A percentile compares a stretch with the other conserved stretches of the same genome.
phyloP scores from a whole-genome alignment of 2,797 vertebrate genomes.

The Etheostoma nigrum region DNA sequence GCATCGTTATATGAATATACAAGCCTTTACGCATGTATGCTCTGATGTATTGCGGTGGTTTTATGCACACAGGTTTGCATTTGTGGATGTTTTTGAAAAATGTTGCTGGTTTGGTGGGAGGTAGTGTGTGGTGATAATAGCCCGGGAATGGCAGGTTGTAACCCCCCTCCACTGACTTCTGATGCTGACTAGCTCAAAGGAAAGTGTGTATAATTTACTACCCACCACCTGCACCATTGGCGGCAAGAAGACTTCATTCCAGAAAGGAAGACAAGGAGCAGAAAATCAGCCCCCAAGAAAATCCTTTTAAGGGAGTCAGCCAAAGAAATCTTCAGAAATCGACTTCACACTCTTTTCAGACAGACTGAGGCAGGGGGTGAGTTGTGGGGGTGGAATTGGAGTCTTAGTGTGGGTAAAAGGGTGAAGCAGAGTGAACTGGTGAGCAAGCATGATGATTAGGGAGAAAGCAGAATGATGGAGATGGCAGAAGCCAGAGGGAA shows the following conservation, averaged over 20 bases:
- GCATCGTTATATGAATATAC: constrained; percentile 33
- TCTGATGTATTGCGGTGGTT: constrained; percentile 24
- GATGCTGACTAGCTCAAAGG: constrained; percentile 69
- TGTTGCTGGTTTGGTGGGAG: constrained; percentile 29
- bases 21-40: constrained; percentile 19
- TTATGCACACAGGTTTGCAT: constrained; percentile 23
- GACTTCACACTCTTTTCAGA: constrained; percentile 51
- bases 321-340: constrained; percentile 41
- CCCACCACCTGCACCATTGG: constrained; percentile 80
- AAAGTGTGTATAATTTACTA: constrained; percentile 81
- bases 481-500: constrained; percentile 26
- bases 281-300: constrained; percentile 73
- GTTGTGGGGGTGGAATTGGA: constrained; percentile 27
- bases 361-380: constrained; percentile 23
- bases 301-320: constrained; percentile 78
- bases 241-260: constrained; percentile 73
- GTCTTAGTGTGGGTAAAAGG: constrained; percentile 29
- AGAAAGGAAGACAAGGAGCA: constrained; percentile 68
- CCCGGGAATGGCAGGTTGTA: constrained; percentile 32
- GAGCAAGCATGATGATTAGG: constrained; percentile 37
- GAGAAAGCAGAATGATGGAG: constrained; percentile 38
- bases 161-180: constrained; percentile 44
- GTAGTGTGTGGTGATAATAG: constrained; percentile 30
- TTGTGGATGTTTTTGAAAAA: constrained; percentile 28
- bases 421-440: constrained; percentile 43